A percentile compares a stretch with the other conserved stretches of the same genome.
Evolutionary conservation across 2,113 vertebrate species (phyloP).

Genomic region (Charadrius vociferus): DNA sequence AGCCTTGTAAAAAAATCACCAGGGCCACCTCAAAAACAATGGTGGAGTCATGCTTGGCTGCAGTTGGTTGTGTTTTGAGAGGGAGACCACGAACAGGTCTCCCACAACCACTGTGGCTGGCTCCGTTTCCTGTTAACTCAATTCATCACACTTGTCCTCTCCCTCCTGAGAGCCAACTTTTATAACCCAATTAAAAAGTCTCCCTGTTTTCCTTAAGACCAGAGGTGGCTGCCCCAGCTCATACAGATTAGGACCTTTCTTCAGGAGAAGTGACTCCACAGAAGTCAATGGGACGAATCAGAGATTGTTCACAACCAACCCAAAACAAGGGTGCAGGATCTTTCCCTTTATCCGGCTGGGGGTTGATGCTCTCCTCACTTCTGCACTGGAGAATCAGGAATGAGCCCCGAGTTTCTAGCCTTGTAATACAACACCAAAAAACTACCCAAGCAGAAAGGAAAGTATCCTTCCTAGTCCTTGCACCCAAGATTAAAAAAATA

Average conservation of each 20-base stretch:
- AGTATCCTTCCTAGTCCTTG: neutral
- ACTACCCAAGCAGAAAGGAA: neutral
- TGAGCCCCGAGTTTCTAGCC: neutral
- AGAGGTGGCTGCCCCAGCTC: neutral
- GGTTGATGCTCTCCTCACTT: neutral
- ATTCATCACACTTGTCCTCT: slow-evolving; percentile 18
- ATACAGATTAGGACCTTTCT: neutral
- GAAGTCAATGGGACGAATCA: neutral
- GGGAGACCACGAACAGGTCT: neutral
- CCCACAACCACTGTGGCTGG: neutral
- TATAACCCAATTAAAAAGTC: neutral
- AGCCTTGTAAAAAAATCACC: slow-evolving; percentile 43
- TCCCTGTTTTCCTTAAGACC: neutral
- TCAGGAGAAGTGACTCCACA: neutral
- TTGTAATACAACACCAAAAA: neutral
- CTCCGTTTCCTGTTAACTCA: neutral
- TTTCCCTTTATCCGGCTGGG: neutral
- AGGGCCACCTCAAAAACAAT: slow-evolving; percentile 28
- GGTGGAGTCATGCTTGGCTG: neutral
- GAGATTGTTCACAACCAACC: neutral
- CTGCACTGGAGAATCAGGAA: neutral
- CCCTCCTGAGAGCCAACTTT: slow-evolving; percentile 8
- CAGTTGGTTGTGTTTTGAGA: slow-evolving; percentile 1
- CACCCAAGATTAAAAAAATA: neutral
- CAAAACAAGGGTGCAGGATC: neutral